These are phyloP conservation scores for Equus przewalskii DNA, from an alignment of 2,113 vertebrate species.

Conservation along the genomic window DNA sequence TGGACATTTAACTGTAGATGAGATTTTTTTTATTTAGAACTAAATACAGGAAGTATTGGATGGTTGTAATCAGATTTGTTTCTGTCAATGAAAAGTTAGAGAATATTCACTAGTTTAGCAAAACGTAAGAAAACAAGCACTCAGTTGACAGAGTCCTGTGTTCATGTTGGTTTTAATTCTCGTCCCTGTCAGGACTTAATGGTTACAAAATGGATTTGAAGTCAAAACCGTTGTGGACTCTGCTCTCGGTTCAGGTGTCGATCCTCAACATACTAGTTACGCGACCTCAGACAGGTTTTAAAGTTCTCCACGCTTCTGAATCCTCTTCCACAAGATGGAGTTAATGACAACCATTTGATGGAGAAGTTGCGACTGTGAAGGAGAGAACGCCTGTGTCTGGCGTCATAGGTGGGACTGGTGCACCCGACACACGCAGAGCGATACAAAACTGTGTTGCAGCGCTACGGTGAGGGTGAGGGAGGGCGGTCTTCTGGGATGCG, in stretches of 20 bases:
- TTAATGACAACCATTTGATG: neutral
- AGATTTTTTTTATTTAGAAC: constrained; percentile 38
- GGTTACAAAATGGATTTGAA: constrained; percentile 34
- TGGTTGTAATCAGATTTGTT: constrained; percentile 16
- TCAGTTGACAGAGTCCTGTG: neutral
- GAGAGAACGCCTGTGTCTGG: neutral
- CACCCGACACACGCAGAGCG: neutral
- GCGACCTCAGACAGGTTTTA: neutral
- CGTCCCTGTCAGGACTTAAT: neutral
- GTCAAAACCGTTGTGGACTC: constrained; percentile 1
- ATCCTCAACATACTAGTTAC: neutral
- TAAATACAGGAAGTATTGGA: neutral
- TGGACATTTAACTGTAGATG: neutral
- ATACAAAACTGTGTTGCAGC: neutral
- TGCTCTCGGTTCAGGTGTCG: neutral
- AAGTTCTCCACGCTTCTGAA: neutral
- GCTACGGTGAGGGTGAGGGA: too few relatives aligned
- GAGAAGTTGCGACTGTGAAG: neutral
- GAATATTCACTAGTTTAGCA: neutral
- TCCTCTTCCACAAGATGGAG: neutral
- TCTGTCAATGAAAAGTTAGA: constrained; percentile 5
- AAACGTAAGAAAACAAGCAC: neutral
- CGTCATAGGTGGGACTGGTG: neutral
- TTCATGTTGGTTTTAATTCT: constrained; percentile 14
- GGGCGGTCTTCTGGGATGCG: neutral